Evolutionary conservation across 2,888 invertebrate species (phyloP).

Genomic region (Plebejus anna): DNA sequence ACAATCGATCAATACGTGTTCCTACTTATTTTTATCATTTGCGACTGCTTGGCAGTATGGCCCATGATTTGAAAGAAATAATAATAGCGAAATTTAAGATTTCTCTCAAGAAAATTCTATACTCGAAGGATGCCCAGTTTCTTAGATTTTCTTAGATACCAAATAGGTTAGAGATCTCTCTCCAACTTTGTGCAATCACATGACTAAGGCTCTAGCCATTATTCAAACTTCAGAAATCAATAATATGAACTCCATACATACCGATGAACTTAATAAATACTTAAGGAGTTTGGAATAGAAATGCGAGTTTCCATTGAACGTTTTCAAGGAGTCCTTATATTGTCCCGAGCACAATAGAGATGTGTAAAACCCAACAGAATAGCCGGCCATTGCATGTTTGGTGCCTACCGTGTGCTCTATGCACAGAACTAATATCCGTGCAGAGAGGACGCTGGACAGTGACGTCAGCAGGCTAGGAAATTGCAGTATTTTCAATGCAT

Average conservation of each 20-base stretch:
- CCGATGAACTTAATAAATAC: slow-evolving; percentile 41
- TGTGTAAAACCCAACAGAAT: slow-evolving; percentile 65
- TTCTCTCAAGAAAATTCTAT: no score
- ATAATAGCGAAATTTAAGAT: no score
- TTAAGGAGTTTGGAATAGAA: slow-evolving; percentile 51
- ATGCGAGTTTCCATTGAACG: slow-evolving; percentile 66
- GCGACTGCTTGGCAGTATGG: no score
- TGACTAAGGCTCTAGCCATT: neutral
- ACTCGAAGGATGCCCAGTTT: no score
- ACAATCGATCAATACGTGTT: slow-evolving; percentile 58
- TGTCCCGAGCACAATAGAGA: slow-evolving; percentile 68
- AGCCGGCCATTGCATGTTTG: slow-evolving; percentile 55
- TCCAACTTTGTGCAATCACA: neutral
- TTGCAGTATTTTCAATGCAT: neutral
- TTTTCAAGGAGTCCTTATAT: slow-evolving; percentile 66
- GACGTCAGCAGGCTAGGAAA: neutral
- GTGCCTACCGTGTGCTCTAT: slow-evolving; percentile 37
- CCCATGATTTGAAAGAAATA: no score
- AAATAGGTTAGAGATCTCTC: neutral
- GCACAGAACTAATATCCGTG: slow-evolving; percentile 16
- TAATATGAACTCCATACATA: slow-evolving; percentile 26
- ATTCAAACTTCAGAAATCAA: slow-evolving; percentile 15
- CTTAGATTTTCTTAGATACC: neutral
- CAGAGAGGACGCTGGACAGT: slow-evolving; percentile 11
- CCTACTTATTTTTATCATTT: slow-evolving; percentile 20